A percentile compares a stretch with the other conserved stretches of the same genome.
phyloP scores from a whole-genome alignment of 2,797 vertebrate species.

The Argya squamiceps region DNA sequence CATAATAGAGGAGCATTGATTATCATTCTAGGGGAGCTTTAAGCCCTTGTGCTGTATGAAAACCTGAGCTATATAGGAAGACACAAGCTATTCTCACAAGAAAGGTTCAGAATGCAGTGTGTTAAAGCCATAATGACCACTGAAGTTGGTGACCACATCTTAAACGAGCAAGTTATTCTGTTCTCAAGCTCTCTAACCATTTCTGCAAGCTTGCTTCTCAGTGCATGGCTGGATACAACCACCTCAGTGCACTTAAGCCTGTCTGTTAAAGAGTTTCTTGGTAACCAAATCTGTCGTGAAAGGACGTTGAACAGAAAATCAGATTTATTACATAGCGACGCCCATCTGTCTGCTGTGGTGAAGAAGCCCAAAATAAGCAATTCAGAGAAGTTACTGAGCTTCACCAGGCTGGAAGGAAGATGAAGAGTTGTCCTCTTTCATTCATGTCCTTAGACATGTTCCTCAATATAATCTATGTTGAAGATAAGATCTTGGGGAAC shows the following conservation, averaged over 20 bases:
- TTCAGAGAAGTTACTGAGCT: neutral
- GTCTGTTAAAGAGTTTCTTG: constrained; percentile 3
- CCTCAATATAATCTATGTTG: neutral
- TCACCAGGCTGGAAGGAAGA: neutral
- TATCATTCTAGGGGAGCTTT: constrained; percentile 33
- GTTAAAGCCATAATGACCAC: neutral
- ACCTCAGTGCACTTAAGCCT: neutral
- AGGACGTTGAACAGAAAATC: neutral
- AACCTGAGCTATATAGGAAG: neutral
- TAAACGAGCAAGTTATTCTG: neutral
- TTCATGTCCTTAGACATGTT: neutral
- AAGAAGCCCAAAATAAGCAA: neutral
- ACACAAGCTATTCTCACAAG: neutral
- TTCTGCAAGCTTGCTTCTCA: neutral
- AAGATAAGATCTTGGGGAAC: neutral
- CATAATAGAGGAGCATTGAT: constrained; percentile 57
- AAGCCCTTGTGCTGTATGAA: neutral
- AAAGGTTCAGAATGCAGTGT: neutral
- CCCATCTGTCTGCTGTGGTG: neutral
- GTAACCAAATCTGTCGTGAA: neutral
- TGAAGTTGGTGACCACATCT: neutral
- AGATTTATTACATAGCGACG: neutral
- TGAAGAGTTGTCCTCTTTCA: neutral
- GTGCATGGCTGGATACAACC: neutral
- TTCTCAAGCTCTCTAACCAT: neutral